Conservation (phyloP, 2,888 invertebrate genomes). For the Cactoblastis cactorum region DNA sequence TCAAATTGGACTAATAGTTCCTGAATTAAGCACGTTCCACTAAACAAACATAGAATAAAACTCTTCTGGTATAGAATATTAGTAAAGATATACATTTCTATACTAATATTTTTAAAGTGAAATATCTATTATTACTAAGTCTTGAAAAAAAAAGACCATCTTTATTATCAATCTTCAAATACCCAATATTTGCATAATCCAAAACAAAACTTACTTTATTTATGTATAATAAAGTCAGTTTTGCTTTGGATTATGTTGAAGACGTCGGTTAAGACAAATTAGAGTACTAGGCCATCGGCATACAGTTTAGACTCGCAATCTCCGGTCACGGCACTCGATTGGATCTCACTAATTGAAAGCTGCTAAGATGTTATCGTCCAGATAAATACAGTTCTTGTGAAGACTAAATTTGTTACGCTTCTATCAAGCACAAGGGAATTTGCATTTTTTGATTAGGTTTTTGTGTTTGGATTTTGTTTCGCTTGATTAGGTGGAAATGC, state of each 20-base stretch:
- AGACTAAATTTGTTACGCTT: conserved; percentile 1
- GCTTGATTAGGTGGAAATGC: not conserved
- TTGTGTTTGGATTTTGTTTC: not conserved
- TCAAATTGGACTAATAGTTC: too few relatives aligned
- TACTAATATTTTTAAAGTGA: too few relatives aligned
- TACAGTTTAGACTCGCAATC: conserved; percentile 9
- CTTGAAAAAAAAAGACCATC: too few relatives aligned
- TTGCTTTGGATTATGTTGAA: not conserved
- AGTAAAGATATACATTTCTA: too few relatives aligned
- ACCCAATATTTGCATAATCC: too few relatives aligned
- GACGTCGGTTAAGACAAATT: conserved; percentile 5
- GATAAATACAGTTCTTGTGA: not conserved
- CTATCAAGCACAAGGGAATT: not conserved
- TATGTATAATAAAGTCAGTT: conserved; percentile 4
- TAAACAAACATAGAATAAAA: too few relatives aligned
- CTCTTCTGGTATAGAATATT: too few relatives aligned
- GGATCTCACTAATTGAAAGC: conserved; percentile 4
- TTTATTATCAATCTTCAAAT: too few relatives aligned
- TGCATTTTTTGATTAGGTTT: conserved; percentile 2
- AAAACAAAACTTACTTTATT: too few relatives aligned
- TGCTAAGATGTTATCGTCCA: conserved; percentile 2
- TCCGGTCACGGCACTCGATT: not conserved
- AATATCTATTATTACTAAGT: too few relatives aligned
- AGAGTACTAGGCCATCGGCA: conserved; percentile 16
- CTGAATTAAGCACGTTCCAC: too few relatives aligned